Conservation (phyloP, 2,797 vertebrate genomes). For the Yasuhikotakia modesta region DNA sequence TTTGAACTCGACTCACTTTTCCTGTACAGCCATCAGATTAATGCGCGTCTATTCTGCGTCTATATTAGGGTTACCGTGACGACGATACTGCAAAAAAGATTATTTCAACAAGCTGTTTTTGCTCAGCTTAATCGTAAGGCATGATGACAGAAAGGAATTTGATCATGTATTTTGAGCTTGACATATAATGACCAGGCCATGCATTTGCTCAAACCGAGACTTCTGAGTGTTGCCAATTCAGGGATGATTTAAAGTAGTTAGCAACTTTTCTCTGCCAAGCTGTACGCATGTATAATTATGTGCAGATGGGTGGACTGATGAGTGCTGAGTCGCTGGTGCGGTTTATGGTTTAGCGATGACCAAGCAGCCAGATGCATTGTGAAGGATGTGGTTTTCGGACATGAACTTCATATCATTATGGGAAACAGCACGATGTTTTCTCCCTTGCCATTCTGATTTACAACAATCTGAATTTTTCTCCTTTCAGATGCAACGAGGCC, state of each 20-base stretch:
- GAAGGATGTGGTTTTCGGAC: slow-evolving; percentile 60
- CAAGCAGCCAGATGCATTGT: slow-evolving; percentile 53
- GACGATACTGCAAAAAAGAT: slow-evolving; percentile 7
- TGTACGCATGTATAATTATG: slow-evolving; percentile 52
- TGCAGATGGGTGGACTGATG: slow-evolving; percentile 56
- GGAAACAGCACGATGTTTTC: slow-evolving; percentile 48
- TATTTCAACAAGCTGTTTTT: slow-evolving; percentile 31
- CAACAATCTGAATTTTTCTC: slow-evolving; percentile 39
- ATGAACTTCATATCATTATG: slow-evolving; percentile 55
- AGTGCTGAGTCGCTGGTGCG: slow-evolving; percentile 51
- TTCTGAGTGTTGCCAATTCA: slow-evolving; percentile 42
- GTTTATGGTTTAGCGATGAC: slow-evolving; percentile 58
- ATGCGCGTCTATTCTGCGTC: slow-evolving; percentile 27
- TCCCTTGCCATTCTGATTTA: slow-evolving; percentile 48
- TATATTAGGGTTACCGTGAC: slow-evolving; percentile 38
- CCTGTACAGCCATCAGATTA: slow-evolving; percentile 19
- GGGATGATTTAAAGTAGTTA: slow-evolving; percentile 57
- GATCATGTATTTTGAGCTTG: slow-evolving; percentile 44
- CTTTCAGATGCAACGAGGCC: slow-evolving; percentile 36
- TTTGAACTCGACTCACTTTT: slow-evolving; percentile 10
- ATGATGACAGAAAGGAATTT: slow-evolving; percentile 47
- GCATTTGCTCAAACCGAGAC: slow-evolving; percentile 47
- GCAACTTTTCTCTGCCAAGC: slow-evolving; percentile 47
- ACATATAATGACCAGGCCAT: slow-evolving; percentile 37
- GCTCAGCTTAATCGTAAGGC: slow-evolving; percentile 42